Evolutionary conservation across 2,888 invertebrate species (phyloP), one percentile per base, ranked within the genome.

Genomic region (Lithosia quadra): DNA sequence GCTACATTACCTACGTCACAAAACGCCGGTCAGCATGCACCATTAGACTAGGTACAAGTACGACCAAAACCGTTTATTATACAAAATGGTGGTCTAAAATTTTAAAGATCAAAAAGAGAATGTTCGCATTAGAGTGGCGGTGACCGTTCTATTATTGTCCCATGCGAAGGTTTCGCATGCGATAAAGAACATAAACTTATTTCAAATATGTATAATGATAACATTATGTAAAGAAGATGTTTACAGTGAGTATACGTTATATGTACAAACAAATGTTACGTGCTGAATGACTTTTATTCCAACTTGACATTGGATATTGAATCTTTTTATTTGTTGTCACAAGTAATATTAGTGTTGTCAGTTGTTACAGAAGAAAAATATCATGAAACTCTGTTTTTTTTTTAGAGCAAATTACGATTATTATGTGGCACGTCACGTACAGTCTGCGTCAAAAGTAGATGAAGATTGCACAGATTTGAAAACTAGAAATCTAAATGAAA

Each of bases 131-230:
- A 60, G 21, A 60, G 18, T 39, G 39, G 39, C 60, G 24, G 60
- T 60, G 24, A 24, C 36, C 39, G 28, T 62, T 49, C 34, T 55
- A n/a, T 58, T 55, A 63, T 63, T 55, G 34, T 34, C 11, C 34
- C 22, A 55, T 33, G n/a, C 55, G 63, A 63, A 33, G 55, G 63
- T 63, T 53, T 53, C 63, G 34, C 55, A 36, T 63, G 55, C 55
- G 63, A 63, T 63, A 63, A 63, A 22, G 34, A 63, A 55, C 63
- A 34, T 55, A 53, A 22, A 34, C 55, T 34, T 15, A 63, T 63
- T 34, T 53, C n/a, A 63, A 63, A 49, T 63, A 63, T 28, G 53
- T 49, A 34, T 63, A 63, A 63, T 63, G 63, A 55, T 63, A 39
- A 64, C 57, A 39, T 64, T 43, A 64, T 43, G 39, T 59, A 65